phyloP scores from a whole-genome alignment of 2,888 invertebrate species.

The Smittia aterrima region DNA sequence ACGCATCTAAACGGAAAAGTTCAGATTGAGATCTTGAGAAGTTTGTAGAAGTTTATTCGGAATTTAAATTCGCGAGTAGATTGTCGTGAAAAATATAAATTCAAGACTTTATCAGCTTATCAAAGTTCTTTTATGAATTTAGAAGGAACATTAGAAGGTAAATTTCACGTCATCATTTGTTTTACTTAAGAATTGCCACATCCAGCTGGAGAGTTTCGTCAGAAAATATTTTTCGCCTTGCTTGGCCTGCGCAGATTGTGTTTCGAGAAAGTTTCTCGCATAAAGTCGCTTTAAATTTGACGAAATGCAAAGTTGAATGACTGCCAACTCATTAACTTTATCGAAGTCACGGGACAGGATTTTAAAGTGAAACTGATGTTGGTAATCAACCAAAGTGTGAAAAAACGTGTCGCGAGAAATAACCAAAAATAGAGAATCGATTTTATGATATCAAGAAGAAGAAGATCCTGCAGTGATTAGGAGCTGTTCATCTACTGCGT shows the following conservation, averaged over 20 bases:
- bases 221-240: background rate
- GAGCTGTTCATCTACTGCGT: too few relatives aligned
- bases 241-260: background rate
- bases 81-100: background rate
- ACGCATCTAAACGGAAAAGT: background rate
- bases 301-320: background rate
- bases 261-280: constrained; percentile 6
- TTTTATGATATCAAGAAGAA: background rate
- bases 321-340: constrained; percentile 39
- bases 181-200: background rate
- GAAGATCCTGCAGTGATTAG: too few relatives aligned
- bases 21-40: background rate
- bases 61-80: background rate
- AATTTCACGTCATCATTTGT: background rate
- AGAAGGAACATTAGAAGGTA: constrained; percentile 29
- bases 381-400: background rate
- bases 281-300: background rate
- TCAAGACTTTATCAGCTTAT: constrained; percentile 4
- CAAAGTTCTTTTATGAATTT: constrained; percentile 33
- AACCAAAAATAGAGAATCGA: constrained; percentile 36
- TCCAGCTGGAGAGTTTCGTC: constrained; percentile 14
- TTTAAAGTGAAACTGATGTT: background rate
- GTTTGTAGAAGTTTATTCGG: background rate
- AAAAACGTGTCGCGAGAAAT: constrained; percentile 30
- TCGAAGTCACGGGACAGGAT: too few relatives aligned